Percentiles rank a stretch among this genome's conserved stretches.
phyloP scores from a whole-genome alignment of 2,113 vertebrate genomes.

The Platysteira castanea region DNA sequence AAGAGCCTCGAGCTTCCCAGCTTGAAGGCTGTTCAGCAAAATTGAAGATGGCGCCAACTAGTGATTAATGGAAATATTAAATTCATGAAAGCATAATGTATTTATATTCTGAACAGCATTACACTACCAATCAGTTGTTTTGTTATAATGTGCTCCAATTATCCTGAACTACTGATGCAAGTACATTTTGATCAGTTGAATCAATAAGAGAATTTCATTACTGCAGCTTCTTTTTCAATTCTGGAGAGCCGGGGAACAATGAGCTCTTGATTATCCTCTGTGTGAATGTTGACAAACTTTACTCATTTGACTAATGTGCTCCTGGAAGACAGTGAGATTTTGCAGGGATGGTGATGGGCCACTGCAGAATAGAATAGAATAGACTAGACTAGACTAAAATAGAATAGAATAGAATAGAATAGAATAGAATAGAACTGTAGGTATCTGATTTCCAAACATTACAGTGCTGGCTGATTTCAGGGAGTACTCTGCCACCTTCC shows the following conservation, averaged over 20 bases:
- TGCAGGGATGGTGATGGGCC: neutral
- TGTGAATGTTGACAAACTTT: constrained; percentile 37
- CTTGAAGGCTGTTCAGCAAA: constrained; percentile 31
- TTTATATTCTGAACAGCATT: constrained; percentile 54
- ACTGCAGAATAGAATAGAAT: neutral
- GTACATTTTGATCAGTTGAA: constrained; percentile 64
- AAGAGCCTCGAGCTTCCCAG: constrained; percentile 7
- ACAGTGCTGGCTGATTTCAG: neutral
- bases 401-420: neutral
- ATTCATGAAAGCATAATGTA: constrained; percentile 38
- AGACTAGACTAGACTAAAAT: neutral
- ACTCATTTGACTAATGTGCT: neutral
- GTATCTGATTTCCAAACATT: neutral
- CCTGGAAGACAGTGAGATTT: neutral
- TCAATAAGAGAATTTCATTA: constrained; percentile 62
- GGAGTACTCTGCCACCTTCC: neutral
- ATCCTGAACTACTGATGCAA: constrained; percentile 57
- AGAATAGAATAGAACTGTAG: neutral
- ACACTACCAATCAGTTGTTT: constrained; percentile 58
- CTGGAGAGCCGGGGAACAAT: constrained; percentile 54
- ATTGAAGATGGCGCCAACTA: constrained; percentile 15
- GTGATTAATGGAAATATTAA: constrained; percentile 63
- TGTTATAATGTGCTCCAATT: constrained; percentile 48
- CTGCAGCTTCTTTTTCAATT: constrained; percentile 56
- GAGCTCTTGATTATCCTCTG: constrained; percentile 27